phyloP scores from a whole-genome alignment of 2,113 vertebrate genomes.

The Percopsis transmontana region DNA sequence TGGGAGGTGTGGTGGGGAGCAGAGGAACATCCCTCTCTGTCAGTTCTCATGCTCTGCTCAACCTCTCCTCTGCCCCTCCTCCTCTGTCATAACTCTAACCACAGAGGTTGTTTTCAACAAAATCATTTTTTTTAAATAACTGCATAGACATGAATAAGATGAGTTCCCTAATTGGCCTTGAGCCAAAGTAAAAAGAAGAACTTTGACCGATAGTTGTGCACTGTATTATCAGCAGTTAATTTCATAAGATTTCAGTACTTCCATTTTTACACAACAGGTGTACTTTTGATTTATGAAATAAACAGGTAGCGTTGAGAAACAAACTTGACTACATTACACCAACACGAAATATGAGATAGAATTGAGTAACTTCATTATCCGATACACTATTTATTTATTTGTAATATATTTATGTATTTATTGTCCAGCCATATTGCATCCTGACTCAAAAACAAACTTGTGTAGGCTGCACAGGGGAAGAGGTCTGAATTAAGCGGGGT shows the following conservation, averaged over 20 bases:
- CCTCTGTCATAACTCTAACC: not conserved
- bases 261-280: conserved; percentile 57
- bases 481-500: conserved; percentile 58
- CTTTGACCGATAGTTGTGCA: conserved; percentile 3
- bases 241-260: conserved; percentile 41
- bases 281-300: conserved; percentile 51
- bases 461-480: conserved; percentile 65
- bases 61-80: not conserved
- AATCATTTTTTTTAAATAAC: not conserved
- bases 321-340: conserved; percentile 6
- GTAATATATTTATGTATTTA: not conserved
- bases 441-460: conserved; percentile 60
- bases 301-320: conserved; percentile 33
- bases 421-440: conserved; percentile 51
- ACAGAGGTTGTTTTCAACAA: not conserved
- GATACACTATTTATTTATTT: conserved; percentile 31
- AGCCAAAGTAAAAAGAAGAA: too few species aligned
- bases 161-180: not conserved
- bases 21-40: conserved; percentile 18
- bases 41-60: conserved; percentile 23
- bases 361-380: conserved; percentile 47
- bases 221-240: conserved; percentile 19
- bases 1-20: not conserved
- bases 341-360: conserved; percentile 26
- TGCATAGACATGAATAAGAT: not conserved